Evolutionary conservation across 2,797 vertebrate genomes (phyloP).

Genomic region (Meda fulgida): DNA sequence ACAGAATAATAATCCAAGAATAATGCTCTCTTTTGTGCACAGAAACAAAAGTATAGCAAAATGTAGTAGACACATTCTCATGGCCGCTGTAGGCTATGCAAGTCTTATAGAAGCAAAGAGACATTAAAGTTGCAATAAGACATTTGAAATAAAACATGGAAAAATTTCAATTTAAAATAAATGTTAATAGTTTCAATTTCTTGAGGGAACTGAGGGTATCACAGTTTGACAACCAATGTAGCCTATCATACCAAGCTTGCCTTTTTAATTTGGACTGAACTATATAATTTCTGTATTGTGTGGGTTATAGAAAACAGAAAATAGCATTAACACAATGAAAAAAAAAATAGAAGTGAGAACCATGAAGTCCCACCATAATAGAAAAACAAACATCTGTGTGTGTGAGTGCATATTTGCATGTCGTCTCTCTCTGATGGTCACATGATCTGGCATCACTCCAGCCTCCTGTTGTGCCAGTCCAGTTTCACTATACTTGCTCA

Average conservation of each 20-base stretch:
- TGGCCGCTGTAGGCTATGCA: neutral
- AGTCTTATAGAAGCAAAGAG: neutral
- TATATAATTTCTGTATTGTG: neutral
- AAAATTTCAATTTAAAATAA: constrained; percentile 5
- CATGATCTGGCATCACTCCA: constrained; percentile 71
- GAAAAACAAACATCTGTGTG: constrained; percentile 41
- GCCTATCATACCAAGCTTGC: neutral
- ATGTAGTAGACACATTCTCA: neutral
- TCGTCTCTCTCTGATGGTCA: constrained; percentile 67
- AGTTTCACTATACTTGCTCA: constrained; percentile 45
- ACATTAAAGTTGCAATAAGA: neutral
- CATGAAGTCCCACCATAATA: neutral
- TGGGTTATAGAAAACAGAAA: neutral
- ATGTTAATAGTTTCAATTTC: neutral
- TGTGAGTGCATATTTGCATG: constrained; percentile 69
- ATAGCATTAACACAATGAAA: neutral
- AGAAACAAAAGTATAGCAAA: neutral
- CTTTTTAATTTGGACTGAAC: neutral
- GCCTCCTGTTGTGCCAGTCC: constrained; percentile 57
- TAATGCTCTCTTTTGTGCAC: neutral
- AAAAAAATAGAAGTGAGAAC: neutral
- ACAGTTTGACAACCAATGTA: neutral
- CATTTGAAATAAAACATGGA: neutral
- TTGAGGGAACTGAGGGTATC: neutral
- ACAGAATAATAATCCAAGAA: neutral